phyloP scores from a whole-genome alignment of 2,888 invertebrate genomes.

The Caenorhabditis macrosperma region DNA sequence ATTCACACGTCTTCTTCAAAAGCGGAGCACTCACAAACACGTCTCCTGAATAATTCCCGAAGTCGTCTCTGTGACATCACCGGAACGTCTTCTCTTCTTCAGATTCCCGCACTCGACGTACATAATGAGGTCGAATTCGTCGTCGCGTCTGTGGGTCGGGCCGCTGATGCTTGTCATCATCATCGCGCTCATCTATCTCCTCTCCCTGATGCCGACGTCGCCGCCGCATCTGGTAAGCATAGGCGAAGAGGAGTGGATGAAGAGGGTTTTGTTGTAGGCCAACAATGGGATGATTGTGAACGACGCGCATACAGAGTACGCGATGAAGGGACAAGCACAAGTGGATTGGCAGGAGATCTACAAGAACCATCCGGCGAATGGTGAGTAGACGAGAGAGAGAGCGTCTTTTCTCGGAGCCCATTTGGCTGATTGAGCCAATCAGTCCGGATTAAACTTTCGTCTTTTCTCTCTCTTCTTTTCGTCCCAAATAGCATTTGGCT shows the following conservation, averaged over 20 bases:
- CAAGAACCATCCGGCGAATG: constrained; percentile 33
- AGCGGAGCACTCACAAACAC: not conserved
- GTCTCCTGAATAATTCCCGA: constrained; percentile 33
- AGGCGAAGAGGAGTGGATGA: constrained; percentile 1
- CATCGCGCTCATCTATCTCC: constrained; percentile 68
- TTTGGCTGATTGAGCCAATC: constrained; percentile 5
- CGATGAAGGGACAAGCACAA: constrained; percentile 58
- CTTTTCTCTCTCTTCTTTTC: not conserved
- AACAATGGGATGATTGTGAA: constrained; percentile 53
- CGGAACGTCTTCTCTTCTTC: constrained; percentile 4
- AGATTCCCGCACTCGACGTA: constrained; percentile 61
- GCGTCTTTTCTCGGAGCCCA: not conserved
- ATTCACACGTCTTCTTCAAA: not conserved
- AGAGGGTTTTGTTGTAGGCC: constrained; percentile 24
- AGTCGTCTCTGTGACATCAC: constrained; percentile 11
- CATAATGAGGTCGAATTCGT: constrained; percentile 55
- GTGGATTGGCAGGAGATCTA: constrained; percentile 47
- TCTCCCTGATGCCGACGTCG: constrained; percentile 67
- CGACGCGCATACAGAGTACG: constrained; percentile 47
- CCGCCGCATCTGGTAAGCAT: constrained; percentile 60
- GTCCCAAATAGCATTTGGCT: not conserved
- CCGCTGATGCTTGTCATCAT: constrained; percentile 68
- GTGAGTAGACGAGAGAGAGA: not conserved
- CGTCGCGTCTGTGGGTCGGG: constrained; percentile 68
- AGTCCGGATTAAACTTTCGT: not conserved